Percentiles rank a stretch among this genome's conserved stretches.
phyloP scores from a whole-genome alignment of 2,113 vertebrate species.

The Grus americana region DNA sequence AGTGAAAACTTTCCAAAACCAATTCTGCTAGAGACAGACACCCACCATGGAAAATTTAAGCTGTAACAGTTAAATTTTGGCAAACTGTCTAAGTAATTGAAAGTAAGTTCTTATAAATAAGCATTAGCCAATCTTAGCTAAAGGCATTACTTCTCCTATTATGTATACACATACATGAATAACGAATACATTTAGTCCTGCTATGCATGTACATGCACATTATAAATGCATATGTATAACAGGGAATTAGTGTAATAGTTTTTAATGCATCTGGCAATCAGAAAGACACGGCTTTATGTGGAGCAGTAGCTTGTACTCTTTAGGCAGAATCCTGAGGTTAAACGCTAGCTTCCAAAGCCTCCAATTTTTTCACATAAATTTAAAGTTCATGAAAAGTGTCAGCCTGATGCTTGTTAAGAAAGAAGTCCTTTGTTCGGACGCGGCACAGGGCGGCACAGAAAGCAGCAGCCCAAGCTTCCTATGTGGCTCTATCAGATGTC shows the following conservation, averaged over 20 bases:
- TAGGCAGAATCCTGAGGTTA: conserved; percentile 19
- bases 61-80: neutral
- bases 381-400: conserved; percentile 35
- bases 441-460: neutral
- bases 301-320: neutral
- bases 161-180: neutral
- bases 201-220: neutral
- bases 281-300: neutral
- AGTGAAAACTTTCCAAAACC: neutral
- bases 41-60: conserved; percentile 24
- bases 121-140: neutral
- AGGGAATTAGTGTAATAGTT: conserved; percentile 25
- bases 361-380: conserved; percentile 11
- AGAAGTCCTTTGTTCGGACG: conserved; percentile 44
- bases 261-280: conserved; percentile 25
- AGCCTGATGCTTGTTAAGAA: neutral
- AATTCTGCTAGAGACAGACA: neutral
- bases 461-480: conserved; percentile 28
- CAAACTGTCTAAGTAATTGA: conserved; percentile 4
- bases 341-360: neutral
- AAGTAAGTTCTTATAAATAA: conserved; percentile 7
- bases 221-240: neutral
- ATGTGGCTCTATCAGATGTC: conserved; percentile 42
- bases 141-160: conserved; percentile 13
- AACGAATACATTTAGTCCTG: neutral